Evolutionary conservation across 92 coral and sea anemone species (phyloP), one percentile per base, ranked within the genome.

Genomic region (Zoanthus sociatus): DNA sequence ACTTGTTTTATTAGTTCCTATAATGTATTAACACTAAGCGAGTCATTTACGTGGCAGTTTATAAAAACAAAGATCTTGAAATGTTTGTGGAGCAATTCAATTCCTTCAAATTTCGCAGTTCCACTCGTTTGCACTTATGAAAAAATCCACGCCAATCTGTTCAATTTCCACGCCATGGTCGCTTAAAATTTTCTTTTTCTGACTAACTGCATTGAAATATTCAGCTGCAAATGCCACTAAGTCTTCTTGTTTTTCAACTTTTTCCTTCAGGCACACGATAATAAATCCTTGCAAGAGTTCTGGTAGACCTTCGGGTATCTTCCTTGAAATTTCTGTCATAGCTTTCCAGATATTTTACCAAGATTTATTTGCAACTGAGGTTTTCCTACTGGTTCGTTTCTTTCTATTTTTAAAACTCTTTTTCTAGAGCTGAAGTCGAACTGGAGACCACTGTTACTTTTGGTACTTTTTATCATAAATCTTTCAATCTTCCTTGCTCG

Each of bases 261-360:
- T 46, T 69, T 95, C 98, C 14, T 94, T 87, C 47, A 97, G 71
- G 30, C 93, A 95, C 48, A 82, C 92, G 2, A 97, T 88, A 0
- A 97, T 96, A 73, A 97, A 97, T 12, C 94, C 99, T 77, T 97
- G 98, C 6, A 97, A 95, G 78, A 97, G 77, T 56, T 97, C 98
- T 6, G 92, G 93, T 1, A 97, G 97, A 1, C 99, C 99, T 3
- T 84, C 79, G 0, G 99, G 99, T 13, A 93, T 84, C 53, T 67
- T 87, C 53, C 89, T 86, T 70, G 76, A 84, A 37, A 50, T 84
- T 12, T 88, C 66, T 50, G 89, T 78, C 94, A 91, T 91, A 13
- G 7, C 45, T 15, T 10, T 54, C 4, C n/a, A 15, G 12, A 9
- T 45, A 42, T 20, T 15, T 60, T 48, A 37, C 56, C 16, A 30